phyloP scores from a whole-genome alignment of 2,113 vertebrate species.

The Galemys pyrenaicus region DNA sequence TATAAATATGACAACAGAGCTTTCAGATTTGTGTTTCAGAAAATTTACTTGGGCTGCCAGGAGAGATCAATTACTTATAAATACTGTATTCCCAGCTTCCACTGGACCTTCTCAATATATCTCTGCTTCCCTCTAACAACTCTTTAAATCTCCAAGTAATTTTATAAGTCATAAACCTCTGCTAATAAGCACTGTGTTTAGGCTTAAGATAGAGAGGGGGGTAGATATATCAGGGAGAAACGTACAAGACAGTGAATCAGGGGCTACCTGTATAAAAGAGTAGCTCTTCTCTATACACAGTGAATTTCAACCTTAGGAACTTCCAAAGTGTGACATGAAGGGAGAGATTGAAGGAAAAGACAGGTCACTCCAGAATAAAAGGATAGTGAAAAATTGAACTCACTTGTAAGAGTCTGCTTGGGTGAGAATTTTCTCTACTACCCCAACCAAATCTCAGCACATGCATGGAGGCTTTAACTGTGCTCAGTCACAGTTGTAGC shows the following conservation, averaged over 20 bases:
- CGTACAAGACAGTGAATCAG: not conserved
- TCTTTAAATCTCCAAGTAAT: not conserved
- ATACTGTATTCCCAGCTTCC: not conserved
- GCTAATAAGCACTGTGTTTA: not conserved
- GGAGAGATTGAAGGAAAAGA: not conserved
- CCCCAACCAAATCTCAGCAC: not conserved
- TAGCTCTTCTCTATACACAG: not conserved
- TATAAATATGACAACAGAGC: not conserved
- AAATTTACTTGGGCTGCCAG: not conserved
- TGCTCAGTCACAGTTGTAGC: not conserved
- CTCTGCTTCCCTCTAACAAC: not conserved
- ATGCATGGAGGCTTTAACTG: not conserved
- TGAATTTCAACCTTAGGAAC: no score
- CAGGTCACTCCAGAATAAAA: not conserved
- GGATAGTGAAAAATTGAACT: not conserved
- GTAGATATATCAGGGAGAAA: not conserved
- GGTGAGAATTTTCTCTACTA: not conserved
- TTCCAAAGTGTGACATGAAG: no score
- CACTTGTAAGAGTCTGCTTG: not conserved
- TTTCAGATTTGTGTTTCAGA: not conserved
- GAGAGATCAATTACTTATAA: not conserved
- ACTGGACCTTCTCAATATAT: not conserved
- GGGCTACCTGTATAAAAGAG: not conserved
- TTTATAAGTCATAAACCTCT: not conserved
- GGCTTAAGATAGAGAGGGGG: not conserved